Percentiles rank a stretch among this genome's conserved stretches.
Conservation (phyloP, 2,113 vertebrate species). For the Pachypanchax playfairii region DNA sequence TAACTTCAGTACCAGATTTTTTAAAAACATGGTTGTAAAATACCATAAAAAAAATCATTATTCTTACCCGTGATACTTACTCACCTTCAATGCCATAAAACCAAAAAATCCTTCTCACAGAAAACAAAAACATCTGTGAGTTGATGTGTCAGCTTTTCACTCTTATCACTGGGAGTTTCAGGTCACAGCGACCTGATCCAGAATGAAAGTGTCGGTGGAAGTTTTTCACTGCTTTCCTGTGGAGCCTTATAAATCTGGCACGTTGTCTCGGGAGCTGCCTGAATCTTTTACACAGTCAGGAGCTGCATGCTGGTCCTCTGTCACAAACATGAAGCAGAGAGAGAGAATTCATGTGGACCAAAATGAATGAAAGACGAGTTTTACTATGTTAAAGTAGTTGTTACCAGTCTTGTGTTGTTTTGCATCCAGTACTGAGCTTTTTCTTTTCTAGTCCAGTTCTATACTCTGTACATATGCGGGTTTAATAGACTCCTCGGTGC, state of each 20-base stretch:
- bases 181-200: conserved; percentile 15
- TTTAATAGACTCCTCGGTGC: not conserved
- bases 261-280: not conserved
- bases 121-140: not conserved
- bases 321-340: not conserved
- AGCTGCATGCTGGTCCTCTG: conserved; percentile 10
- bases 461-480: not conserved
- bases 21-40: conserved; percentile 1
- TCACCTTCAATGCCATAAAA: conserved; percentile 9
- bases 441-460: not conserved
- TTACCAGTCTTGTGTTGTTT: not conserved
- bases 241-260: conserved; percentile 1
- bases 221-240: conserved; percentile 4
- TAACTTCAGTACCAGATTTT: conserved; percentile 5
- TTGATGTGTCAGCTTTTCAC: conserved; percentile 20
- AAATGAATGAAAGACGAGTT: conserved; percentile 24
- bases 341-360: conserved; percentile 43
- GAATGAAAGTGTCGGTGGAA: conserved; percentile 7
- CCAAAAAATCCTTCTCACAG: conserved; percentile 4
- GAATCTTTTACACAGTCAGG: not conserved
- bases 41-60: too few relatives aligned
- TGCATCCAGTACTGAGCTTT: conserved; percentile 6
- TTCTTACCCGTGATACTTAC: too few relatives aligned
- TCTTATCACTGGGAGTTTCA: conserved; percentile 6
- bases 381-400: conserved; percentile 1